These are phyloP conservation scores for Mystacides longicornis DNA, from an alignment of 2,888 invertebrate species.

Conservation along the genomic window DNA sequence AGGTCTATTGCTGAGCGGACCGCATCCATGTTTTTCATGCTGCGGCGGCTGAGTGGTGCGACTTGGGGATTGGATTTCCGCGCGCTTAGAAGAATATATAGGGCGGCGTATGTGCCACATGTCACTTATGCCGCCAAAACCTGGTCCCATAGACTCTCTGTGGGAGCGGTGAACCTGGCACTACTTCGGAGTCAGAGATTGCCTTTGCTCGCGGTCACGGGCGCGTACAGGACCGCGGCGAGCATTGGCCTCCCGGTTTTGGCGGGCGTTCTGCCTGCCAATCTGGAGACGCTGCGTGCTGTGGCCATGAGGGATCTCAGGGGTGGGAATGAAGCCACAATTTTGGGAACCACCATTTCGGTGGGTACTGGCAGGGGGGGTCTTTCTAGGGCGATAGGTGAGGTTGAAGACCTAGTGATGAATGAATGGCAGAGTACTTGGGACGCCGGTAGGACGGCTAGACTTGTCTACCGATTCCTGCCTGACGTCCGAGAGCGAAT, in stretches of 20 bases:
- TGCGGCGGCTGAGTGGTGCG: conserved; percentile 21
- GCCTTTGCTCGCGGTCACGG: conserved; percentile 34
- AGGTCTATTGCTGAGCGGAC: too few species aligned
- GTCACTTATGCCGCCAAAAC: conserved; percentile 34
- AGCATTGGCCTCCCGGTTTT: too few species aligned
- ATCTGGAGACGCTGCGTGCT: too few species aligned
- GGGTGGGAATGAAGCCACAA: too few species aligned
- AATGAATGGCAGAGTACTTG: not conserved
- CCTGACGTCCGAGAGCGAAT: too few species aligned
- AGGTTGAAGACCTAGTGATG: conserved; percentile 4
- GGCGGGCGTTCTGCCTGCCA: too few species aligned
- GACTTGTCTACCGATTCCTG: too few species aligned
- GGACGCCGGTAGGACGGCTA: not conserved
- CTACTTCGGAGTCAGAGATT: conserved; percentile 28
- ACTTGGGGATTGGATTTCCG: not conserved
- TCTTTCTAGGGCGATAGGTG: not conserved
- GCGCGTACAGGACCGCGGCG: conserved; percentile 27
- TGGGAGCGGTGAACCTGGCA: conserved; percentile 23
- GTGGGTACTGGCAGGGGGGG: too few species aligned
- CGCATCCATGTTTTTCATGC: too few species aligned
- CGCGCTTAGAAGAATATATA: conserved; percentile 27
- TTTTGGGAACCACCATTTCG: too few species aligned
- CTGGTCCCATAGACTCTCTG: conserved; percentile 29
- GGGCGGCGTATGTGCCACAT: conserved; percentile 33
- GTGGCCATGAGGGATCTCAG: too few species aligned